Base-by-base conservation (phyloP, 2,113 vertebrate species). In the Nettapus auritus region DNA sequence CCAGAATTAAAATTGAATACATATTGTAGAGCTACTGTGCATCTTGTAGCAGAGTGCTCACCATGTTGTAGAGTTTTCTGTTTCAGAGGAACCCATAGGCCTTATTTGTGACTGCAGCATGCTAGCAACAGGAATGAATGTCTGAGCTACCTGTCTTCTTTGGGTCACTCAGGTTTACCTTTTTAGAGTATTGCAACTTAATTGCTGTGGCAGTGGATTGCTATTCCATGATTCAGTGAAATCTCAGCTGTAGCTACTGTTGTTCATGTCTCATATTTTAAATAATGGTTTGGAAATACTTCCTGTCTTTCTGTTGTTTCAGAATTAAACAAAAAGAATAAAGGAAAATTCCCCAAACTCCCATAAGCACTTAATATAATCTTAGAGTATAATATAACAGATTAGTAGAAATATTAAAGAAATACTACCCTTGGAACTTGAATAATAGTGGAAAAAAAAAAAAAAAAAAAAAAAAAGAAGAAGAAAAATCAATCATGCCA, bases 31-130 rank as follows among this genome's bases (percentile, higher is more conserved):
- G 8, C 5, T 88, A 34, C 9, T 6, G 3, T 33, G 8, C 13
- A 26, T 76, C 25, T 52, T 42, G 18, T 17, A 60, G 70, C 31
- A 76, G 38, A 79, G 91, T 50, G 10, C 4, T 71, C 20, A 31
- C 17, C 4, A 4, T 40, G 28, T 20, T 40, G 28, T 20, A 28
- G 56, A 33, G 2, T 19, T 79, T 36, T 87, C 31, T 59, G 3
- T 22, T 52, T n/a, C 55, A 20, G 21, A 74, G 50, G 6, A 23
- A 57, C 6, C 11, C 40, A 80, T 17, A 74, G 34, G 17, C 34
- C 6, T 0, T 16, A 28, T 56, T 59, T 77, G 12, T 36, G 44
- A 48, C 36, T 42, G 25, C 15, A 62, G 3, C 16, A 2, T 11
- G 14, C 14, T 31, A 80, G 17, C 19, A 81, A 56, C 19, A 77